Conservation (phyloP, 1,140 invertebrate species). For the Paralvinella palmiformis region DNA sequence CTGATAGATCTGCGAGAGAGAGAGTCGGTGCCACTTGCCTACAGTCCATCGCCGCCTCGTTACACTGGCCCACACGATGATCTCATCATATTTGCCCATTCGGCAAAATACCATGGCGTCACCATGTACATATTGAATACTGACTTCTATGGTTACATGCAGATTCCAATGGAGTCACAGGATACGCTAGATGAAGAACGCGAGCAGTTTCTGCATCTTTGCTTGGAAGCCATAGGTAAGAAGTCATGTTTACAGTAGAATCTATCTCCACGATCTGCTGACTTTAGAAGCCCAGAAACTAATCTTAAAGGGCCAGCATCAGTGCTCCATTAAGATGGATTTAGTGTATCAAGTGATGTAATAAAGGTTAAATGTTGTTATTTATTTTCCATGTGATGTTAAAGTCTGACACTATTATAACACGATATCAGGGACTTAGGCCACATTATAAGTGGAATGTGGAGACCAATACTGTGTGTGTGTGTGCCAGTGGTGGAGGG, state of each 20-base stretch:
- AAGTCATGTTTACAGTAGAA: not conserved
- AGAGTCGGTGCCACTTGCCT: constrained; percentile 67
- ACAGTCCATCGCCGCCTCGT: constrained; percentile 61
- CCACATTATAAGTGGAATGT: no score
- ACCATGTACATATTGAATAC: constrained; percentile 76
- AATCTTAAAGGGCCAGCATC: no score
- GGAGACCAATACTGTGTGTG: no score
- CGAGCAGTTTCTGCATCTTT: constrained; percentile 71
- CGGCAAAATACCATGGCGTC: constrained; percentile 62
- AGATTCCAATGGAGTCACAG: constrained; percentile 69
- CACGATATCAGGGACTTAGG: no score
- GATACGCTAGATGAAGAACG: constrained; percentile 62
- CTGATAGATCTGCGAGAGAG: constrained; percentile 68
- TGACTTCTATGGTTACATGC: constrained; percentile 72
- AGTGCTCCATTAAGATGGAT: no score
- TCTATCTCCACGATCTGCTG: not conserved
- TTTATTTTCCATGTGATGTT: no score
- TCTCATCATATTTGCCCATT: constrained; percentile 87
- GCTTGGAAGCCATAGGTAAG: constrained; percentile 66
- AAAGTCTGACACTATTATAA: no score
- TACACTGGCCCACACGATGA: constrained; percentile 75
- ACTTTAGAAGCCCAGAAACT: not conserved
- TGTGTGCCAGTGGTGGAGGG: no score
- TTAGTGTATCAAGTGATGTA: no score
- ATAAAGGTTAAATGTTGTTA: no score